Evolutionary conservation across 1,140 invertebrate genomes (phyloP).

Genomic region (Physella acuta): DNA sequence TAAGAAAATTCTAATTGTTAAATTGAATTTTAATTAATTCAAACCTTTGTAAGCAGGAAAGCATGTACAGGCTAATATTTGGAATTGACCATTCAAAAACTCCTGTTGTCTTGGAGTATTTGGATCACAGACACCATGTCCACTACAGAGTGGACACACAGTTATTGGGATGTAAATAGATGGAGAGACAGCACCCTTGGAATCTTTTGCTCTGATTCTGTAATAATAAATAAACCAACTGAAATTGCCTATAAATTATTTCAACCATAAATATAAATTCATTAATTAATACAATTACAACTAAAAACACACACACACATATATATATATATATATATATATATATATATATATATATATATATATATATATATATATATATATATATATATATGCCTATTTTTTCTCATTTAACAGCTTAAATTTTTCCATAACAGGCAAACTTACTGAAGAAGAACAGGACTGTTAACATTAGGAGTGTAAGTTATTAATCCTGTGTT

Average conservation of each 20-base stretch:
- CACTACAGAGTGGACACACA: constrained; percentile 28
- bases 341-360: too few relatives aligned
- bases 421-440: too few relatives aligned
- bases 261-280: too few relatives aligned
- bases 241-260: too few relatives aligned
- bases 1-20: background rate
- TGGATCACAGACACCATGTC: constrained; percentile 26
- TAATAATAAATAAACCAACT: too few relatives aligned
- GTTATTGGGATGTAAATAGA: constrained; percentile 12
- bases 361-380: too few relatives aligned
- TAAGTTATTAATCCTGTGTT: background rate
- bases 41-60: constrained; percentile 9
- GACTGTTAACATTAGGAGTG: background rate
- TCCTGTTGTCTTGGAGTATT: background rate
- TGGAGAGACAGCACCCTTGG: constrained; percentile 4
- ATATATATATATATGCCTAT: too few relatives aligned
- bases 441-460: background rate
- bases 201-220: constrained; percentile 26
- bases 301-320: too few relatives aligned
- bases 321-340: too few relatives aligned
- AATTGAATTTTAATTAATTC: background rate
- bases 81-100: background rate
- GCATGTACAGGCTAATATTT: constrained; percentile 23
- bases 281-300: too few relatives aligned
- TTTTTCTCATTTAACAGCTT: too few relatives aligned